These are phyloP conservation scores for Scortum barcoo DNA, from an alignment of 2,113 vertebrate genomes.

Conservation along the genomic window DNA sequence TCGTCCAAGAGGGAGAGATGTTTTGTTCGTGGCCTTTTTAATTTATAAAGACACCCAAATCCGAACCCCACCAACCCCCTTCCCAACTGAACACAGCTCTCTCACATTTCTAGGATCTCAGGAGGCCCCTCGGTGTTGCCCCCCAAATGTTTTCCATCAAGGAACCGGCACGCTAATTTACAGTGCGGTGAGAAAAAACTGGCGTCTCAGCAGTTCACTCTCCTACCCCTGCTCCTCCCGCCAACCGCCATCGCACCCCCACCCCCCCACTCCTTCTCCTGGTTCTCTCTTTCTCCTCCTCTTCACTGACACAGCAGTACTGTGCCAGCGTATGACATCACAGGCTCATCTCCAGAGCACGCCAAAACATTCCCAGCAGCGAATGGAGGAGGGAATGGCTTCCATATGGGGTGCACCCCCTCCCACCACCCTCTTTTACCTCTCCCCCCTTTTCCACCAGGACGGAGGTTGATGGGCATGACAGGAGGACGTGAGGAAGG, in stretches of 20 bases:
- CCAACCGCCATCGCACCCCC: slow-evolving; percentile 18
- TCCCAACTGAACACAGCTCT: slow-evolving; percentile 35
- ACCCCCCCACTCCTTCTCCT: slow-evolving; percentile 4
- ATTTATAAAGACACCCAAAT: slow-evolving; percentile 68
- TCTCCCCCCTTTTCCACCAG: slow-evolving; percentile 39
- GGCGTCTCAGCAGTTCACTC: slow-evolving; percentile 66
- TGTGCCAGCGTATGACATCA: slow-evolving; percentile 79
- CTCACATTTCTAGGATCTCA: slow-evolving; percentile 50
- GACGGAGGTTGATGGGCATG: slow-evolving; percentile 19
- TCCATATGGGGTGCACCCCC: slow-evolving; percentile 69
- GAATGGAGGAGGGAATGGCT: slow-evolving; percentile 64
- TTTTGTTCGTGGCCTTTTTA: slow-evolving; percentile 56
- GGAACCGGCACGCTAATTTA: slow-evolving; percentile 72
- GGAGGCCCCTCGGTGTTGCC: slow-evolving; percentile 46
- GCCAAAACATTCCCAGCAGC: slow-evolving; percentile 67
- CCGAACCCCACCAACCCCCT: neutral
- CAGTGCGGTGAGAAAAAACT: slow-evolving; percentile 74
- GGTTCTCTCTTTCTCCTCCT: slow-evolving; percentile 42
- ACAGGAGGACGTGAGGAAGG: slow-evolving; percentile 43
- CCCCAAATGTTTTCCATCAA: slow-evolving; percentile 77
- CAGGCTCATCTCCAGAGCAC: slow-evolving; percentile 69
- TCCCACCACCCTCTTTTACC: neutral
- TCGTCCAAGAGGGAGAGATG: slow-evolving; percentile 20
- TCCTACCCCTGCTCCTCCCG: neutral
- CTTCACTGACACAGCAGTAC: slow-evolving; percentile 76